These are phyloP conservation scores for Zaprionus gabonicus DNA, from an alignment of 1,140 invertebrate species.

Conservation along the genomic window DNA sequence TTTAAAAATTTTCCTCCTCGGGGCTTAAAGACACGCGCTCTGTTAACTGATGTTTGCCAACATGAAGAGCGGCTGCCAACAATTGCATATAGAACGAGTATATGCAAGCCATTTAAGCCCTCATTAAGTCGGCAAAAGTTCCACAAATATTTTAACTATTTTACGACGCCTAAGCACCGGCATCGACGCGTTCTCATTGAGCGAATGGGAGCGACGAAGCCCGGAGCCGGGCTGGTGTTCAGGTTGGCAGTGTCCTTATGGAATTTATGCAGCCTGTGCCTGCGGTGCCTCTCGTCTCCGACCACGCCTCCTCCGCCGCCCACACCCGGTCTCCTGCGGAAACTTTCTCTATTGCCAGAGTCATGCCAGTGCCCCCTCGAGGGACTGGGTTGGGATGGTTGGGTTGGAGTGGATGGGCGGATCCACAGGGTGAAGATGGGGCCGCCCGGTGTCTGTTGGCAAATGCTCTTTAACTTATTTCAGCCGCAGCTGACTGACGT, in stretches of 20 bases:
- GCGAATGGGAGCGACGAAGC: neutral
- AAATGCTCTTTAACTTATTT: constrained; percentile 58
- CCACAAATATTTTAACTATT: constrained; percentile 64
- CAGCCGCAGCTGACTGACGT: constrained; percentile 45
- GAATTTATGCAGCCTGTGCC: constrained; percentile 59
- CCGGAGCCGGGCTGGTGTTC: neutral
- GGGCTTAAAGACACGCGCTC: neutral
- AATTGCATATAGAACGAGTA: constrained; percentile 40
- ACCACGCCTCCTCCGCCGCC: neutral
- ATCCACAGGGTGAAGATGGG: neutral
- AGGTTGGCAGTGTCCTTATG: constrained; percentile 48
- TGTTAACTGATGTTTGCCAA: constrained; percentile 7
- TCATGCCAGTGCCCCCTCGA: constrained; percentile 16
- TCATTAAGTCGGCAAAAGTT: constrained; percentile 64
- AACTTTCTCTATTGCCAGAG: constrained; percentile 50
- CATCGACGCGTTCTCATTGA: constrained; percentile 26
- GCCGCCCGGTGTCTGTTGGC: constrained; percentile 11
- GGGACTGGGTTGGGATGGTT: neutral
- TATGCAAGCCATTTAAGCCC: constrained; percentile 61
- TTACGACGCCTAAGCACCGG: constrained; percentile 58
- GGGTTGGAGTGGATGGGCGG: neutral
- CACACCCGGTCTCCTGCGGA: constrained; percentile 22
- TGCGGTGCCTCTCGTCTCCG: constrained; percentile 9
- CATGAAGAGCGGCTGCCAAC: constrained; percentile 15
- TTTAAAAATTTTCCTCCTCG: neutral